Percentiles rank a stretch among this genome's conserved stretches.
These are phyloP conservation scores for Papilio gigon DNA, from an alignment of 2,888 invertebrate species.

Conservation along the genomic window DNA sequence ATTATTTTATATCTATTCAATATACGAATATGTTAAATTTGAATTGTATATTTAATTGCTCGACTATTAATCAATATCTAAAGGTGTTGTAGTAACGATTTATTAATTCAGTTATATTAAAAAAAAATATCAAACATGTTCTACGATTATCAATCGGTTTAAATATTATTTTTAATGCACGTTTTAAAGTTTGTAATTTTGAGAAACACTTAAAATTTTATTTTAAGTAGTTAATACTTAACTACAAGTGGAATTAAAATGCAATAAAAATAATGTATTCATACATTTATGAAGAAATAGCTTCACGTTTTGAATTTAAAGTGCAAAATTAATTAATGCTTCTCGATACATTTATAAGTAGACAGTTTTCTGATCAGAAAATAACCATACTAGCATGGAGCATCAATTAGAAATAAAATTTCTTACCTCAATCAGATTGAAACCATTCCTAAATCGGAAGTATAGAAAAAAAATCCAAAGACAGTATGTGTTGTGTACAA, in stretches of 20 bases:
- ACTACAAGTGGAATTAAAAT: slow-evolving; percentile 1
- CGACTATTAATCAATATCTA: slow-evolving; percentile 22
- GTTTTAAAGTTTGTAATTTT: slow-evolving; percentile 1
- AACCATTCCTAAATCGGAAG: no score
- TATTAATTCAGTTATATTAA: slow-evolving; percentile 20
- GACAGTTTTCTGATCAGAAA: neutral
- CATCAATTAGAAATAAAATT: neutral
- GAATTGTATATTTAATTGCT: slow-evolving; percentile 34
- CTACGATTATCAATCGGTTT: neutral
- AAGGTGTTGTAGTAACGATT: slow-evolving; percentile 18
- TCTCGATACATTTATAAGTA: neutral
- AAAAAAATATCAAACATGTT: slow-evolving; percentile 5
- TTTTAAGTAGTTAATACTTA: slow-evolving; percentile 3
- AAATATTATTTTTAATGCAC: neutral
- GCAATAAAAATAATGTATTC: slow-evolving; percentile 7
- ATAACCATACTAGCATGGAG: neutral
- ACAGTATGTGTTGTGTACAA: no score
- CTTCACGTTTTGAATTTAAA: neutral
- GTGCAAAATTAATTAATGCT: neutral
- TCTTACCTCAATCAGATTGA: no score
- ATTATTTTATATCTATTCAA: slow-evolving; percentile 19
- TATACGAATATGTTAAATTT: slow-evolving; percentile 27
- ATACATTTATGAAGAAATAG: neutral
- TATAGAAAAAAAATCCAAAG: no score
- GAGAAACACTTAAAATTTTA: slow-evolving; percentile 29